Evolutionary conservation across 2,113 vertebrate species (phyloP).

Genomic region (Tetraodon nigroviridis): DNA sequence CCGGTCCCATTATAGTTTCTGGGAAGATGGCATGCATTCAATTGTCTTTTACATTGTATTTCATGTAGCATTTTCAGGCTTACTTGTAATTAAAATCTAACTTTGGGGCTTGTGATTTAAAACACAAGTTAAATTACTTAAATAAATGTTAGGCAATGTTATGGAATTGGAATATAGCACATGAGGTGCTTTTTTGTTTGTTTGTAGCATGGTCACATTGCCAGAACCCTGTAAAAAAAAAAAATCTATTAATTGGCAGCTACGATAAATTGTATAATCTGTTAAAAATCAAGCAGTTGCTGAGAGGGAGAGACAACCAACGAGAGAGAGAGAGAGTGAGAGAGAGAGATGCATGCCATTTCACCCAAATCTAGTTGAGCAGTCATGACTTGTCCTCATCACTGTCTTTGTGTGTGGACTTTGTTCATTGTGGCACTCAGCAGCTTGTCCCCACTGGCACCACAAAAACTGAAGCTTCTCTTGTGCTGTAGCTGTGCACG

Average conservation of each 20-base stretch:
- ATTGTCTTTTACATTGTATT: not conserved
- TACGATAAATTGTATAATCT: not conserved
- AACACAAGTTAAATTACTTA: not conserved
- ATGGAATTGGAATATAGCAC: not conserved
- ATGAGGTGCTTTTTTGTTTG: not conserved
- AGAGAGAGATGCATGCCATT: not conserved
- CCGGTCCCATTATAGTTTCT: not conserved
- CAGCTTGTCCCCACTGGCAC: constrained; percentile 34
- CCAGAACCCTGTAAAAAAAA: not conserved
- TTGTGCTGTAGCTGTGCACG: not conserved
- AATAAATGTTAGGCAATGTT: not conserved
- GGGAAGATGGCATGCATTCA: not conserved
- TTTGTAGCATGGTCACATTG: not conserved
- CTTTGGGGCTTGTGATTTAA: not conserved
- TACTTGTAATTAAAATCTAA: not conserved
- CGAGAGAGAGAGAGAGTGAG: not conserved
- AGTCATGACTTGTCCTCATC: constrained; percentile 27
- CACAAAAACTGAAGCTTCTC: constrained; percentile 7
- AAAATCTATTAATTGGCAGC: not conserved
- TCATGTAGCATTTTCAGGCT: not conserved
- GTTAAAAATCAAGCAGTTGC: no score
- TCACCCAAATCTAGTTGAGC: constrained; percentile 7
- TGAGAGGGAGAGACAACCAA: no score
- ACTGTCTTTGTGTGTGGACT: constrained; percentile 26
- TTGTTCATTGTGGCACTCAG: constrained; percentile 50